phyloP scores from a whole-genome alignment of 2,888 invertebrate genomes.

The Drosophila pegasa region DNA sequence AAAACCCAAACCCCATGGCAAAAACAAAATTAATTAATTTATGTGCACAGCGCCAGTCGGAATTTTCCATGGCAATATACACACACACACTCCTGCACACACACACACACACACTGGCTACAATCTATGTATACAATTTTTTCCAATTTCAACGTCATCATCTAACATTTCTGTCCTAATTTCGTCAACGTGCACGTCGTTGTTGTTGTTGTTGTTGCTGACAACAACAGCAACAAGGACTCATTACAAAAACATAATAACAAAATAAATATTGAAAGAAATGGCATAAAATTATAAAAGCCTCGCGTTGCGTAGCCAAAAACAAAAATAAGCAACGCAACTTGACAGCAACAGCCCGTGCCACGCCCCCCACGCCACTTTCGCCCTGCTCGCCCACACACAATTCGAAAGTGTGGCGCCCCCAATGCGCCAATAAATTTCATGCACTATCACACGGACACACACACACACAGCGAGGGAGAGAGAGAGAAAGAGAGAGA shows the following conservation, averaged over 20 bases:
- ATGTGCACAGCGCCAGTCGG: conserved; percentile 65
- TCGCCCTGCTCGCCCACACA: background rate
- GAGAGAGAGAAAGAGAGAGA: background rate
- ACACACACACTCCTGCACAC: conserved; percentile 29
- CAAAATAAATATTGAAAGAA: conserved; percentile 81
- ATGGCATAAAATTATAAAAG: conserved; percentile 81
- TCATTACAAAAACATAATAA: conserved; percentile 81
- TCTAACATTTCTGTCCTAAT: conserved; percentile 65
- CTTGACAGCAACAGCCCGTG: conserved; percentile 66
- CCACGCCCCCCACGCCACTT: background rate
- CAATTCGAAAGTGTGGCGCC: conserved; percentile 55
- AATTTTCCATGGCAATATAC: conserved; percentile 77
- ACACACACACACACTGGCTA: conserved; percentile 26
- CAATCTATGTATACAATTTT: conserved; percentile 76
- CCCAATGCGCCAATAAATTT: conserved; percentile 78
- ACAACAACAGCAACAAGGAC: conserved; percentile 60
- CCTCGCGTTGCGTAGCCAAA: conserved; percentile 38
- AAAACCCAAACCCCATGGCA: conserved; percentile 36
- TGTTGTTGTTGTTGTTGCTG: conserved; percentile 23
- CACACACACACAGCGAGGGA: conserved; percentile 27
- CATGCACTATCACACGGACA: conserved; percentile 76
- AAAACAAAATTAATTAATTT: conserved; percentile 79
- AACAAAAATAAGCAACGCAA: conserved; percentile 51
- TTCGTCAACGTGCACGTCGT: conserved; percentile 36
- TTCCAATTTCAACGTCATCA: conserved; percentile 79